These are phyloP conservation scores for Drosophila tsacasi DNA, from an alignment of 1,140 invertebrate genomes.

Conservation along the genomic window DNA sequence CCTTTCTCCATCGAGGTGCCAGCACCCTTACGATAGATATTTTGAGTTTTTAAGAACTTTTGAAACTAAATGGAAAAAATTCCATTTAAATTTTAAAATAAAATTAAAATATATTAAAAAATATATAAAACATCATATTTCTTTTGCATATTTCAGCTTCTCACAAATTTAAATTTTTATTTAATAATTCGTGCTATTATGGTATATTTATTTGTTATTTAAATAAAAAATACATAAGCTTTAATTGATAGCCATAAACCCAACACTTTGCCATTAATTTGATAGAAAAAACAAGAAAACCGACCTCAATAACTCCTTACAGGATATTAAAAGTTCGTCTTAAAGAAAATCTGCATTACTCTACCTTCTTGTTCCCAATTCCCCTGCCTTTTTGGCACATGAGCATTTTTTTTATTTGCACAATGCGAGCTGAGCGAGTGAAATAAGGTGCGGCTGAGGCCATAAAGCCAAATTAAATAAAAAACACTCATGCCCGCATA, in stretches of 20 bases:
- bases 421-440: slow-evolving; percentile 52
- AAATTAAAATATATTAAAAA: background rate
- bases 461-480: slow-evolving; percentile 82
- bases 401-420: slow-evolving; percentile 65
- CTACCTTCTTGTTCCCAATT: slow-evolving; percentile 27
- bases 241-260: background rate
- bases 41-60: background rate
- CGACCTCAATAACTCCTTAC: background rate
- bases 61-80: too few relatives aligned
- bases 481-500: slow-evolving; percentile 35
- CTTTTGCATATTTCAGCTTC: background rate
- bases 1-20: background rate
- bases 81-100: background rate
- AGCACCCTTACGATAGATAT: background rate
- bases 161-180: background rate
- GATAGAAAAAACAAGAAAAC: background rate
- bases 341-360: background rate
- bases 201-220: background rate
- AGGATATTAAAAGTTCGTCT: background rate
- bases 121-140: background rate
- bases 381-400: slow-evolving; percentile 68
- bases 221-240: background rate
- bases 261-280: too few relatives aligned
- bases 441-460: slow-evolving; percentile 74
- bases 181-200: too few relatives aligned